These are phyloP conservation scores for Pentalonia nigronervosa DNA, from an alignment of 1,140 invertebrate genomes.

Conservation along the genomic window DNA sequence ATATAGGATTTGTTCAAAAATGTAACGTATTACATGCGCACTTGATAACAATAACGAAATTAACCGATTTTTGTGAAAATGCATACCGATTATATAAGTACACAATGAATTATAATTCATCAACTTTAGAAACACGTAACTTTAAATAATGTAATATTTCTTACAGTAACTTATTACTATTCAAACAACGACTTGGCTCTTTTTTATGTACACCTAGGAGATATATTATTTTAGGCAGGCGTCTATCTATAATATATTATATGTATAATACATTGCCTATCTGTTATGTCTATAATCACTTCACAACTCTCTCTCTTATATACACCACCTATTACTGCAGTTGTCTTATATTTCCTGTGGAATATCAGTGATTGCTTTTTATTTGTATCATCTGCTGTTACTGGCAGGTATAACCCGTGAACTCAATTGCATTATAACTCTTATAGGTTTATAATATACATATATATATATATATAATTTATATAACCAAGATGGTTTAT, in stretches of 20 bases:
- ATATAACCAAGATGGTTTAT: not conserved
- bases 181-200: slow-evolving; percentile 1
- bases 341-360: slow-evolving; percentile 1
- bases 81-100: not conserved
- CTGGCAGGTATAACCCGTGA: not conserved
- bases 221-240: not conserved
- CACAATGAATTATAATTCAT: not conserved
- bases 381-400: not conserved
- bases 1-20: not conserved
- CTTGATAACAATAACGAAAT: not conserved
- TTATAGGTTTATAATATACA: not conserved
- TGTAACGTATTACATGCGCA: not conserved
- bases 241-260: not conserved
- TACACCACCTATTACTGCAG: not conserved
- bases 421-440: not conserved
- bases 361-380: slow-evolving; percentile 1
- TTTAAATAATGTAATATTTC: not conserved
- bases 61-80: not conserved
- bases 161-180: slow-evolving; percentile 16
- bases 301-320: slow-evolving; percentile 25
- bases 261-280: slow-evolving; percentile 10
- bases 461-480: not conserved
- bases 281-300: slow-evolving; percentile 1
- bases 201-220: not conserved
- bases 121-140: not conserved